Conservation (phyloP, 2,113 vertebrate genomes). For the Cardinalis cardinalis region DNA sequence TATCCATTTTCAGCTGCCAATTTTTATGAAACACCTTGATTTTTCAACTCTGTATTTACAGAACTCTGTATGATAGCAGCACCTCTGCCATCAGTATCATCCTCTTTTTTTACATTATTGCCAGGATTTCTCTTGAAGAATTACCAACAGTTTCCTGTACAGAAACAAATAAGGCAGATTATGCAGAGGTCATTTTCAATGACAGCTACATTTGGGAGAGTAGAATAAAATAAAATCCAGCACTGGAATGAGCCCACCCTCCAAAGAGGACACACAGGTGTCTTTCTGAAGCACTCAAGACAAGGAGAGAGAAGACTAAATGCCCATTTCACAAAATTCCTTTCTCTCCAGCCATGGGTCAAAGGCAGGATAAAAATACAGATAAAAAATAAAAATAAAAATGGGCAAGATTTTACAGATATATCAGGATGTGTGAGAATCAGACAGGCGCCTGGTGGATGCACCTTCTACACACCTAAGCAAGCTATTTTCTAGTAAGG, state of each 20-base stretch:
- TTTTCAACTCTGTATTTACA: not conserved
- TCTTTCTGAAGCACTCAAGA: rapidly evolving
- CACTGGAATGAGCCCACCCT: not conserved
- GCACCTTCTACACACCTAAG: rapidly evolving
- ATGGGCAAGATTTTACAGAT: not conserved
- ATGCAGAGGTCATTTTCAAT: not conserved
- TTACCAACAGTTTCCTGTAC: not conserved
- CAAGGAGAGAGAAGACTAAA: not conserved
- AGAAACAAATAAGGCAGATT: not conserved
- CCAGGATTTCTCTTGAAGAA: not conserved
- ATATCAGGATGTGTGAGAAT: not conserved
- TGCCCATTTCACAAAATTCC: not conserved
- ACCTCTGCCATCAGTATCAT: not conserved
- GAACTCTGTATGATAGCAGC: not conserved
- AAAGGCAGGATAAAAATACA: not conserved
- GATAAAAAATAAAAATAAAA: not conserved
- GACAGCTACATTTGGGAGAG: not conserved
- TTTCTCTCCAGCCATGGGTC: not conserved
- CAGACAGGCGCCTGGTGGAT: not conserved
- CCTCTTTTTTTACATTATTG: not conserved
- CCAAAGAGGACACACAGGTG: not conserved
- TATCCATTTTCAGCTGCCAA: conserved; percentile 31
- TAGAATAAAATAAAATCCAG: not conserved
- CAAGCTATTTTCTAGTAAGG: not conserved
- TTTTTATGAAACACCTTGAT: not conserved